Evolutionary conservation across 1,140 invertebrate species (phyloP), one percentile per base, ranked within the genome.

Genomic region (Aphaenogaster rudis): DNA sequence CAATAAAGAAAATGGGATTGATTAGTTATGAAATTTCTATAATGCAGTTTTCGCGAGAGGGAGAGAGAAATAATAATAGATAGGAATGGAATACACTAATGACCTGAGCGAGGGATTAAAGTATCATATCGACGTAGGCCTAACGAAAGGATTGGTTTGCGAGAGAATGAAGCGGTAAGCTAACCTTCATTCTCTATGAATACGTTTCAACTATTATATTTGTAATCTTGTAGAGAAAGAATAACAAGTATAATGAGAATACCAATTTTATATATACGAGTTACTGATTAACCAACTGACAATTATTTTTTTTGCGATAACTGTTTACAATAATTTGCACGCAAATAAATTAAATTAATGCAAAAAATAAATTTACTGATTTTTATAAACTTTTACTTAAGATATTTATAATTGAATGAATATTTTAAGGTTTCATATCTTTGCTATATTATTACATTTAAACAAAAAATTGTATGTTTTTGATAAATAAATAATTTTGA

Each of bases 181-280:
- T 90, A 92, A 94, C 94, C 94, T 95, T 95, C 91, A 94, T 93
- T 93, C 91, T 92, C 90, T 90, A 92, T 93, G 94, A 94, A 95
- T 94, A 92, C 93, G 91, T 94, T 93, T 88, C 86, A 80, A 71
- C 28, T 72, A 72, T 71, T 52, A 72, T 72, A 72, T 3, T 7
- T 36, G 9, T 28, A n/a, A 48, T 8, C 21, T 78, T 48, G 13
- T 48, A 28, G 28, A 28, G 28, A 28, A 28, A 28, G 28, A 28
- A 28, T 28, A 28, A 28, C 28, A 28, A 28, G 28, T 28, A 28
- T 28, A 79, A 39, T 3, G 28, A 63, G 5, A 48, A 59, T 63
- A 17, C 1, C 11, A 45, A 67, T 67, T 63, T 17, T n/a, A 5
- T 45, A 67, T n/a, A 67, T 21, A 45, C 17, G 36, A 76, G 11